These are phyloP conservation scores for Rhadina sibilatrix DNA, from an alignment of 2,113 vertebrate genomes.

Conservation along the genomic window DNA sequence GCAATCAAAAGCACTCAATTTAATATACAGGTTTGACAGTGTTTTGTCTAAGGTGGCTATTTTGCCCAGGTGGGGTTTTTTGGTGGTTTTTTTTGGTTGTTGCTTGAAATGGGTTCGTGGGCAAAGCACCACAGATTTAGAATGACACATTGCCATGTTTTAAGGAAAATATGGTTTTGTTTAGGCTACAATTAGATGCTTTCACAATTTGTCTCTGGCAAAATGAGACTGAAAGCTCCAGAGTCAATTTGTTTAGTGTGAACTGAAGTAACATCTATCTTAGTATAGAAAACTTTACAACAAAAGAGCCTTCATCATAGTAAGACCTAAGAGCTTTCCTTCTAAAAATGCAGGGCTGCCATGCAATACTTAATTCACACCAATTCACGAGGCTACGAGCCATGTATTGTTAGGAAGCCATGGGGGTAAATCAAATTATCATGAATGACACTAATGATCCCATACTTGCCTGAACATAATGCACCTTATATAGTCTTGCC, in stretches of 20 bases:
- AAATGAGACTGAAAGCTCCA: constrained; percentile 24
- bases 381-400: background rate
- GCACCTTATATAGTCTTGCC: background rate
- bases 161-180: constrained; percentile 57
- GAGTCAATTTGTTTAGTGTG: constrained; percentile 38
- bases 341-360: constrained; percentile 3
- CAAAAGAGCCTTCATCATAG: background rate
- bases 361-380: background rate
- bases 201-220: constrained; percentile 53
- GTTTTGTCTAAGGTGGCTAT: constrained; percentile 35
- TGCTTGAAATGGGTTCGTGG: constrained; percentile 35
- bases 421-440: constrained; percentile 48
- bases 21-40: background rate
- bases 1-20: background rate
- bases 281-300: background rate
- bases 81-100: background rate
- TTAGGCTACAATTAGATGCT: constrained; percentile 63
- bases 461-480: constrained; percentile 43
- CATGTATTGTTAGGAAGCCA: constrained; percentile 43
- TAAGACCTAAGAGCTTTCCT: background rate
- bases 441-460: constrained; percentile 45
- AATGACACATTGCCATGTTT: constrained; percentile 6
- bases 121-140: constrained; percentile 13
- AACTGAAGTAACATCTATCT: constrained; percentile 49
- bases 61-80: background rate